A percentile compares a stretch with the other conserved stretches of the same genome.
phyloP scores from a whole-genome alignment of 2,888 invertebrate species.

The Apeira syringaria region DNA sequence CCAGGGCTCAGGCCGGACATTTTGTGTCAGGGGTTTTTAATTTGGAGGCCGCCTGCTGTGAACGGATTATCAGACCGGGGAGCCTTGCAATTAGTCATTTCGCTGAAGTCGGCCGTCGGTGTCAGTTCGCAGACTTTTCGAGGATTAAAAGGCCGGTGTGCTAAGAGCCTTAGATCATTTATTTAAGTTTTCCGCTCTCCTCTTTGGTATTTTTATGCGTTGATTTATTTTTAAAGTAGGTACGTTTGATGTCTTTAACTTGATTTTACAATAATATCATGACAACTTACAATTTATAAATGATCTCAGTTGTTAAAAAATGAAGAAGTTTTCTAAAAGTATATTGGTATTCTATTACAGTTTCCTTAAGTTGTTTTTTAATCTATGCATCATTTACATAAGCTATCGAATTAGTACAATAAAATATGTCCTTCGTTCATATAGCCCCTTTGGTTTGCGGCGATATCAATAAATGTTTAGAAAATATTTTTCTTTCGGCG shows the following conservation, averaged over 20 bases:
- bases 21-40: conserved; percentile 73
- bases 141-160: conserved; percentile 49
- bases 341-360: too few species aligned
- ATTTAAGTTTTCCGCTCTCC: conserved; percentile 14
- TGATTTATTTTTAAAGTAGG: conserved; percentile 12
- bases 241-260: conserved; percentile 12
- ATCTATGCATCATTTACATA: too few species aligned
- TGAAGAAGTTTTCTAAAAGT: too few species aligned
- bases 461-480: too few species aligned
- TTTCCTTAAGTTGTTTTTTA: too few species aligned
- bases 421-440: too few species aligned
- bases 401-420: too few species aligned
- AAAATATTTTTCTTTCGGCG: too few species aligned
- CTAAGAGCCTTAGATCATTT: conserved; percentile 27
- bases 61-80: conserved; percentile 73
- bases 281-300: too few species aligned
- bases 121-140: conserved; percentile 50
- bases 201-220: conserved; percentile 21
- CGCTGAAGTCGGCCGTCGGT: conserved; percentile 52
- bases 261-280: too few species aligned
- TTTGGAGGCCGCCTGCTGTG: conserved; percentile 78
- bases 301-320: conserved; percentile 3
- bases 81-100: conserved; percentile 73
- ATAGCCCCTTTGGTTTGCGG: too few species aligned
- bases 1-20: conserved; percentile 58